Evolutionary conservation across 2,797 vertebrate species (phyloP).

Genomic region (Poecilia wingei): DNA sequence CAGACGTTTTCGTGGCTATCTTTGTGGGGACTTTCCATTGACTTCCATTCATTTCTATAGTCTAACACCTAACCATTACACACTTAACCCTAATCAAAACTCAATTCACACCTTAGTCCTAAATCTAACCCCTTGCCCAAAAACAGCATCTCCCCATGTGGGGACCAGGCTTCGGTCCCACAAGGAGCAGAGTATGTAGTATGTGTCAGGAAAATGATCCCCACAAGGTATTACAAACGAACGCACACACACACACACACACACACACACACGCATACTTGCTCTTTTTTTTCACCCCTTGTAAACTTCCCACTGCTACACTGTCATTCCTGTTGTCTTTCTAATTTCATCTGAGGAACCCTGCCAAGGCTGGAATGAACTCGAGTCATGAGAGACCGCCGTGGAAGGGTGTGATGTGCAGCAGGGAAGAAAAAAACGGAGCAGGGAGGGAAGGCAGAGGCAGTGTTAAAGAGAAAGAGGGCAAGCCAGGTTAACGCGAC

Average conservation of each 20-base stretch:
- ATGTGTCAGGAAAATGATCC: too few species aligned
- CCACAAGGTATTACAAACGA: too few species aligned
- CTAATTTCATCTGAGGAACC: conserved; percentile 70
- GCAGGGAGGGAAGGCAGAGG: conserved; percentile 23
- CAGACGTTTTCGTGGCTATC: too few species aligned
- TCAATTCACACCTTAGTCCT: too few species aligned
- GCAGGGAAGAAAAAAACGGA: background rate
- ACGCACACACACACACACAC: background rate
- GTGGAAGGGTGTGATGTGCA: conserved; percentile 30
- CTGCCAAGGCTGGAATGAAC: conserved; percentile 72
- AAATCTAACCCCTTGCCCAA: too few species aligned
- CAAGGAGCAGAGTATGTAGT: too few species aligned
- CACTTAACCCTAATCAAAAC: too few species aligned
- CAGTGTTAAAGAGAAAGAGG: conserved; percentile 22
- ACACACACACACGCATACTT: conserved; percentile 8
- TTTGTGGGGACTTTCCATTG: too few species aligned
- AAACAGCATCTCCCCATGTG: too few species aligned
- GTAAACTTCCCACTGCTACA: conserved; percentile 55
- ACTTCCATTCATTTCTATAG: too few species aligned
- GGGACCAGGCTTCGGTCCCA: too few species aligned
- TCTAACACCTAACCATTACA: too few species aligned
- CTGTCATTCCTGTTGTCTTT: conserved; percentile 71
- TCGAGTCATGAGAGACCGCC: conserved; percentile 61
- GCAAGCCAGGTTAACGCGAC: conserved; percentile 19
- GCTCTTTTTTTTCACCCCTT: conserved; percentile 41